A percentile compares a stretch with the other conserved stretches of the same genome.
phyloP scores from a whole-genome alignment of 2,888 invertebrate species.

The Vandiemenella viatica region DNA sequence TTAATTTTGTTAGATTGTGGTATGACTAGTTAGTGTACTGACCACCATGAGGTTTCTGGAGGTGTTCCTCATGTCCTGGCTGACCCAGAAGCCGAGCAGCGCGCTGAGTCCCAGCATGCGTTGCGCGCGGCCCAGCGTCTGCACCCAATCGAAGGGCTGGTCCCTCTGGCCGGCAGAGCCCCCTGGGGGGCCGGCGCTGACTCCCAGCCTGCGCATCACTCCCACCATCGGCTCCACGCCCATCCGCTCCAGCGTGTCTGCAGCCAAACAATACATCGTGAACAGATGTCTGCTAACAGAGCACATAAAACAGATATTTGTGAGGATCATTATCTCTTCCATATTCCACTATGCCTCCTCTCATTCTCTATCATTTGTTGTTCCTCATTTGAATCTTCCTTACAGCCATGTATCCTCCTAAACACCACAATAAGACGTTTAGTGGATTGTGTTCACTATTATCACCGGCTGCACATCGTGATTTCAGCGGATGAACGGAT shows the following conservation, averaged over 20 bases:
- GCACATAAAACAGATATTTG: no score
- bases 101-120: conserved; percentile 13
- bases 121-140: conserved; percentile 14
- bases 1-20: background rate
- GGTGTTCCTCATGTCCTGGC: conserved; percentile 23
- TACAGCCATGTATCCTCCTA: background rate
- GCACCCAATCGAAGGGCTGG: conserved; percentile 14
- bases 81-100: conserved; percentile 25
- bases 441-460: no score
- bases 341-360: background rate
- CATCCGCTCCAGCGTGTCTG: conserved; percentile 20
- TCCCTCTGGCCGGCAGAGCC: conserved; percentile 3
- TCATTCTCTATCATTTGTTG: background rate
- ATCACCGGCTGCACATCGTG: no score
- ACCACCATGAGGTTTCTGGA: conserved; percentile 33
- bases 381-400: background rate
- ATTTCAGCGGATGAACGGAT: no score
- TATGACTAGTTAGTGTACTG: conserved; percentile 1
- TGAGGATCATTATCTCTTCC: background rate
- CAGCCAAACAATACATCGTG: background rate
- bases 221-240: conserved; percentile 22
- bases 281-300: background rate
- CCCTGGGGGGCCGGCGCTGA: conserved; percentile 8
- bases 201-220: conserved; percentile 23
- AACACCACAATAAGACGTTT: no score